These are phyloP conservation scores for Eupeodes latifasciatus DNA, from an alignment of 2,888 invertebrate species.

Conservation along the genomic window DNA sequence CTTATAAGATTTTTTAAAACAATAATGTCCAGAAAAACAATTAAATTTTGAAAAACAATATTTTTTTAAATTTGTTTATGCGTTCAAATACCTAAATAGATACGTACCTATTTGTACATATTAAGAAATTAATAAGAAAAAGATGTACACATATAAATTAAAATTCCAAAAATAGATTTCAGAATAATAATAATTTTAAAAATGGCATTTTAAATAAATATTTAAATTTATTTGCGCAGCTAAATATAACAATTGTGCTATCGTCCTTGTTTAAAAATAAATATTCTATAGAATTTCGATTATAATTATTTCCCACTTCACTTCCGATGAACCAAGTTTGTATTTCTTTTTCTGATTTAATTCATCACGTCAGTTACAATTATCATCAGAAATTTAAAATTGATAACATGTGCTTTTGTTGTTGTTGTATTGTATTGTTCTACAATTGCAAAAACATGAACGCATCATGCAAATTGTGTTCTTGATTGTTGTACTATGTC, in stretches of 20 bases:
- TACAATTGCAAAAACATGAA: background rate
- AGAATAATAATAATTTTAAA: background rate
- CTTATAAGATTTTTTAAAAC: conserved; percentile 13
- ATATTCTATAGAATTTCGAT: background rate
- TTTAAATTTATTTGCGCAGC: background rate
- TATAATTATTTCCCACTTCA: background rate
- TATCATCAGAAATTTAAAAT: conserved; percentile 26
- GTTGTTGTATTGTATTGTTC: background rate
- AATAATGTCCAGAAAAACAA: background rate
- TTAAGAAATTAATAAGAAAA: background rate
- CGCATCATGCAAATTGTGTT: conserved; percentile 43
- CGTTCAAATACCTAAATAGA: background rate
- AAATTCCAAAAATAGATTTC: conserved; percentile 9
- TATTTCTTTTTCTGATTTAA: background rate
- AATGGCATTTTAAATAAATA: background rate
- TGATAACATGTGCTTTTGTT: conserved; percentile 18
- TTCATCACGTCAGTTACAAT: conserved; percentile 29
- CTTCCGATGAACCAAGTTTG: background rate
- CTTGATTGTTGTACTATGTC: background rate
- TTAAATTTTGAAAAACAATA: background rate
- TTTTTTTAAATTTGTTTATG: background rate
- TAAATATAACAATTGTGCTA: conserved; percentile 1
- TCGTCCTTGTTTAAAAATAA: conserved; percentile 39
- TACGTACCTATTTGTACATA: background rate
- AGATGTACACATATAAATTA: background rate